Percentiles rank a stretch among this genome's conserved stretches.
These are phyloP conservation scores for Drosophila busckii DNA, from an alignment of 1,140 invertebrate species.

Conservation along the genomic window DNA sequence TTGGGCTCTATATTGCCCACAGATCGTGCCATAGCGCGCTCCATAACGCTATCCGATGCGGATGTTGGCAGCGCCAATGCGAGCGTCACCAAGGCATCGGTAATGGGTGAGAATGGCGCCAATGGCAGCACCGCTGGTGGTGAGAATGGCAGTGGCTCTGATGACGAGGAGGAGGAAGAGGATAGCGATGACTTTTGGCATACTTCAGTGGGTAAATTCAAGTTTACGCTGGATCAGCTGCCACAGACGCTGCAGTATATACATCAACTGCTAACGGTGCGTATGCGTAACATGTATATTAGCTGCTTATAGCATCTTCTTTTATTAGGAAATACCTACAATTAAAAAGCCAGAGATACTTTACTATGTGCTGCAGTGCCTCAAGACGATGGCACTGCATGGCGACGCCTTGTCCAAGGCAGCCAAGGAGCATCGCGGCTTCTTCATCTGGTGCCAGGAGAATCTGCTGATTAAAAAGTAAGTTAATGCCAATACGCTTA, in stretches of 20 bases:
- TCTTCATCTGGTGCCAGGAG: slow-evolving; percentile 98
- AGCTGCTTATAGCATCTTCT: slow-evolving; percentile 37
- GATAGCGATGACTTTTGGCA: slow-evolving; percentile 92
- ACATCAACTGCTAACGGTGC: slow-evolving; percentile 91
- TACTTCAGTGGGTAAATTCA: slow-evolving; percentile 94
- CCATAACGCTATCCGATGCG: slow-evolving; percentile 92
- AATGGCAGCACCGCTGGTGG: slow-evolving; percentile 56
- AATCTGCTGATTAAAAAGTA: slow-evolving; percentile 97
- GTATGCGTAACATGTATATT: slow-evolving; percentile 7
- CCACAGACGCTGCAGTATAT: slow-evolving; percentile 96
- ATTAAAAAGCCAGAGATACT: slow-evolving; percentile 94
- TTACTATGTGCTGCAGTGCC: slow-evolving; percentile 94
- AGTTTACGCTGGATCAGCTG: slow-evolving; percentile 93
- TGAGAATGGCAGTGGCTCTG: slow-evolving; percentile 83
- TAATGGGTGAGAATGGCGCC: slow-evolving; percentile 80
- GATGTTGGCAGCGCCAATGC: slow-evolving; percentile 84
- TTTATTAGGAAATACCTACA: slow-evolving; percentile 85
- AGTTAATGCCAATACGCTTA: slow-evolving; percentile 44
- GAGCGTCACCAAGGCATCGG: slow-evolving; percentile 73
- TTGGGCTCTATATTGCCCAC: slow-evolving; percentile 90
- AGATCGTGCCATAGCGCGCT: slow-evolving; percentile 90
- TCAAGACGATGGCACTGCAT: slow-evolving; percentile 95
- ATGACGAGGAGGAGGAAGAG: slow-evolving; percentile 84
- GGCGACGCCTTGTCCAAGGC: slow-evolving; percentile 94
- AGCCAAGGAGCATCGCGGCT: slow-evolving; percentile 93